Base-by-base conservation (phyloP, 30 jellyfish, hydroid and myxozoan species). In the Cassiopea andromeda region DNA sequence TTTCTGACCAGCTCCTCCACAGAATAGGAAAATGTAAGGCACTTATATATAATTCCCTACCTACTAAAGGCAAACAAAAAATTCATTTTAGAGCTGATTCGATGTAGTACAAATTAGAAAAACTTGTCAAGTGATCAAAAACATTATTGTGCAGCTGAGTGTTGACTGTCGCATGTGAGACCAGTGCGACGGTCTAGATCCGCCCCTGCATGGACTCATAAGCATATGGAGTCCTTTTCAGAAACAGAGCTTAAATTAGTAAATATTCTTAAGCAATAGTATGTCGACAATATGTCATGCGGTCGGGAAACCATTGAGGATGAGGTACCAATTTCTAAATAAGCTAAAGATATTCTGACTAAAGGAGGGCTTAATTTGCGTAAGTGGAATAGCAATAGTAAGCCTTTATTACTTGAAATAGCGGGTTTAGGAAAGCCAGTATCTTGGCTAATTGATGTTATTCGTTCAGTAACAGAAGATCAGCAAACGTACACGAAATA, bases 351-450 rank as follows among this genome's bases (percentile, higher is more conserved):
- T 57, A 82, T 82, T 48, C 19, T 82, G 81, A 3, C 9, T 50
- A 5, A 50, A 54, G 97, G 94, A 2, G 97, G 97, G n/a, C 82
- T 92, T 82, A 75, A 87, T 49, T 69, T 85, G 66, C 85, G 91
- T 43, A 86, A 92, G 81, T 85, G 98, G 98, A 81, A 57, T 50
- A 77, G 97, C 1, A 93, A 87, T 75, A 47, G 76, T 86, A 57
- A 72, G 69, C 74, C 46, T 70, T 77, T 88, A 27, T 27, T 70
- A 3, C 47, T 43, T 15, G 58, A 77, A 74, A 45, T 57, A 77
- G 43, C 14, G 12, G 6, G 44, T 2, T 10, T 73, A 46, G 68
- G 44, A 8, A 17, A 43, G 47, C 50, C 87, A 78, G 47, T 9
- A 83, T 14, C 12, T 7, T 46, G 16, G 38, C 83, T 2, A 7